phyloP scores from a whole-genome alignment of 2,888 invertebrate species.

The Acrobasis consociella region DNA sequence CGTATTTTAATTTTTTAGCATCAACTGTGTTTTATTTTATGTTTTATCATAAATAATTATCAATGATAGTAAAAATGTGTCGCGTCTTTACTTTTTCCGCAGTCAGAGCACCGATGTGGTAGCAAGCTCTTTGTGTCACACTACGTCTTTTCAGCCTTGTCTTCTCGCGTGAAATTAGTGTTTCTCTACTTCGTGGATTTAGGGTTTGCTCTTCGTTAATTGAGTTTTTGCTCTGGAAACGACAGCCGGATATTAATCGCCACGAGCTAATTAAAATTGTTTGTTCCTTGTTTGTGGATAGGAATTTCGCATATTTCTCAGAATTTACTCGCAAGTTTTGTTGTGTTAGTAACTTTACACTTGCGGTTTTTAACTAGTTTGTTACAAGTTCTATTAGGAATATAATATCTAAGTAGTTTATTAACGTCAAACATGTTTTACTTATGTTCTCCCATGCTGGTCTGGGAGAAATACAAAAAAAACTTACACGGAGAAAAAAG shows the following conservation, averaged over 20 bases:
- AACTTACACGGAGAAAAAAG: too few relatives aligned
- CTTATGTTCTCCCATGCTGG: too few relatives aligned
- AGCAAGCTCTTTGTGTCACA: conserved; percentile 8
- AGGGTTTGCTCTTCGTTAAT: conserved; percentile 13
- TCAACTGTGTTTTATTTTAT: too few relatives aligned
- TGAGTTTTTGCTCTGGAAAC: conserved; percentile 11
- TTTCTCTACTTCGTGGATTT: conserved; percentile 14
- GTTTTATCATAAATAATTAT: too few relatives aligned
- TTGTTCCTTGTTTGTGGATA: conserved; percentile 9
- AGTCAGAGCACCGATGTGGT: background rate
- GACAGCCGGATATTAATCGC: background rate
- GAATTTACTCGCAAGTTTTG: background rate
- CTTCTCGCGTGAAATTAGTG: conserved; percentile 17
- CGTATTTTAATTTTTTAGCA: too few relatives aligned
- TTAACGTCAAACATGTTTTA: too few relatives aligned
- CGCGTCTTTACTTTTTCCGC: conserved; percentile 30
- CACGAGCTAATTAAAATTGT: conserved; percentile 4
- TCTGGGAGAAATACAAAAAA: too few relatives aligned
- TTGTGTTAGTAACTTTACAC: background rate
- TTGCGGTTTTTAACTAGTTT: background rate
- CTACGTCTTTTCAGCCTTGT: conserved; percentile 17
- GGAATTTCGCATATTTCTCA: conserved; percentile 7
- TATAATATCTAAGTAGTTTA: too few relatives aligned
- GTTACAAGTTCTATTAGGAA: too few relatives aligned
- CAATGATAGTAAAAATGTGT: too few relatives aligned